These are phyloP conservation scores for Nipponia nippon DNA, from an alignment of 2,113 vertebrate species.

Conservation along the genomic window DNA sequence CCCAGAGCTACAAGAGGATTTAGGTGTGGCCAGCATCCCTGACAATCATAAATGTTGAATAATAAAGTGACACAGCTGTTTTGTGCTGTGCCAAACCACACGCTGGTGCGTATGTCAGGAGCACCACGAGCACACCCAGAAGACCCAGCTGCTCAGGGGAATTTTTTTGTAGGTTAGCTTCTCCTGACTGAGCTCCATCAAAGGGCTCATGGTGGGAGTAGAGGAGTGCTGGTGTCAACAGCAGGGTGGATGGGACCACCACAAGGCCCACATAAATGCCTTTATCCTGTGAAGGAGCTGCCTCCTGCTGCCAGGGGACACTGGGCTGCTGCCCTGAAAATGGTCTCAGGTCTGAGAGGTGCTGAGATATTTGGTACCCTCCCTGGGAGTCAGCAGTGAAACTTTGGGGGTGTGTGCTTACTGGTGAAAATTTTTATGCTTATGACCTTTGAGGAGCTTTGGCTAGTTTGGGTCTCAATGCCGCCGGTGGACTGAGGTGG, in stretches of 20 bases:
- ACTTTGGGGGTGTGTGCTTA: fast-evolving
- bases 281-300: background rate
- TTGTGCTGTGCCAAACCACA: background rate
- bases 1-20: background rate
- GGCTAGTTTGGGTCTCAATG: background rate
- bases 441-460: background rate
- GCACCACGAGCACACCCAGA: background rate
- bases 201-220: background rate
- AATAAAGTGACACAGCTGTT: background rate
- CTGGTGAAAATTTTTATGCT: background rate
- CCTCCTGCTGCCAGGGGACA: background rate
- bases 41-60: background rate
- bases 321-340: background rate
- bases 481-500: fast-evolving
- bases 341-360: background rate
- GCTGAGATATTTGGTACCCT: background rate
- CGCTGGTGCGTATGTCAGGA: fast-evolving
- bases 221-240: background rate
- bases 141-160: background rate
- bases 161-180: background rate
- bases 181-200: background rate
- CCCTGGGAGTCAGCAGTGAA: background rate
- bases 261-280: background rate
- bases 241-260: background rate
- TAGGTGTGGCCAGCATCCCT: background rate